phyloP scores from a whole-genome alignment of 2,888 invertebrate genomes.

The Colletes collaris region DNA sequence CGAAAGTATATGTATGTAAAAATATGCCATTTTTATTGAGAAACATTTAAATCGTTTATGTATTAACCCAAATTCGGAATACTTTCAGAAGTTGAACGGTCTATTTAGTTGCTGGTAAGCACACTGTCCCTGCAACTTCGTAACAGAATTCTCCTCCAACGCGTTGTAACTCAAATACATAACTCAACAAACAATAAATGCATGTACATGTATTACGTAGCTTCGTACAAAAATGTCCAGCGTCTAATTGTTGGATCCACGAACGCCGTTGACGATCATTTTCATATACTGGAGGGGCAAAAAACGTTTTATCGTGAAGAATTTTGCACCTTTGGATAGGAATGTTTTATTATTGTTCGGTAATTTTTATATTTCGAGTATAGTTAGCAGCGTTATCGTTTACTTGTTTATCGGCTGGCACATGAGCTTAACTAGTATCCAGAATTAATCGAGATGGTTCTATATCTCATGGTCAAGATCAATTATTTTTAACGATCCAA shows the following conservation, averaged over 20 bases:
- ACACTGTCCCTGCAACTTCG: background rate
- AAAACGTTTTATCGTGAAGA: background rate
- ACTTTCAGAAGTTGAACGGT: conserved; percentile 5
- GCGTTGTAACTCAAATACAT: background rate
- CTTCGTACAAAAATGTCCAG: background rate
- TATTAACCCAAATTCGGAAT: background rate
- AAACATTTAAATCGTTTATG: background rate
- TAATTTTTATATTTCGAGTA: too few species aligned
- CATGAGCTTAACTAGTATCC: too few species aligned
- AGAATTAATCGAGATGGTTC: too few species aligned
- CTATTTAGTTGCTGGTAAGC: background rate
- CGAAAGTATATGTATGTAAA: background rate
- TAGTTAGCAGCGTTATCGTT: too few species aligned
- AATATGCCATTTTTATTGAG: conserved; percentile 8
- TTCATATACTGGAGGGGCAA: background rate
- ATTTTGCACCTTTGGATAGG: too few species aligned
- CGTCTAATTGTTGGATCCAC: background rate
- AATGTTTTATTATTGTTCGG: too few species aligned
- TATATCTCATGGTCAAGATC: too few species aligned
- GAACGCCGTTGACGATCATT: background rate
- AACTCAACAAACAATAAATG: background rate
- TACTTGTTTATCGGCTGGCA: too few species aligned
- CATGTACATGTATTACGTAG: background rate
- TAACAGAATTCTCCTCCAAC: background rate
- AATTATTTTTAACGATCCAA: too few species aligned